These are phyloP conservation scores for Seira musarum DNA, from an alignment of 2,888 invertebrate genomes.

Conservation along the genomic window DNA sequence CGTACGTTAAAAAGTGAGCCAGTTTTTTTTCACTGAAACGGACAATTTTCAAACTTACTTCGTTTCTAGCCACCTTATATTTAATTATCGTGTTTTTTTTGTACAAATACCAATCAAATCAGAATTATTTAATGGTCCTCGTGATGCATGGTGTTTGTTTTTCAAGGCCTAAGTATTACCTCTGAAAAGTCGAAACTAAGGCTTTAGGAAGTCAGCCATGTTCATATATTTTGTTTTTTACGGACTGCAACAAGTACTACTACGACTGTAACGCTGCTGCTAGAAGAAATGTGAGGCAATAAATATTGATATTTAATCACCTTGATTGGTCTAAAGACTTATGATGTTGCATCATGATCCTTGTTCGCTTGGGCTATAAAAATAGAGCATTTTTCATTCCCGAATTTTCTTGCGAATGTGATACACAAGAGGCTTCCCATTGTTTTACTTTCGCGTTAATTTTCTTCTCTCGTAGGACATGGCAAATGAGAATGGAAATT, in stretches of 20 bases:
- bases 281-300: slow-evolving; percentile 12
- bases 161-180: not conserved
- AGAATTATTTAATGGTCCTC: not conserved
- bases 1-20: too few species aligned
- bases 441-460: too few species aligned
- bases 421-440: too few species aligned
- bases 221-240: slow-evolving; percentile 19
- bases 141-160: slow-evolving; percentile 14
- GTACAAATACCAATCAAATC: not conserved
- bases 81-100: not conserved
- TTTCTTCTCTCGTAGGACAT: too few species aligned
- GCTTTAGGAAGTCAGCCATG: slow-evolving; percentile 33
- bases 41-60: not conserved
- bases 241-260: not conserved
- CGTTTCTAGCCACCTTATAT: not conserved
- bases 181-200: slow-evolving; percentile 48
- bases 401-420: not conserved
- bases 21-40: too few species aligned
- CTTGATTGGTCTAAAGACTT: slow-evolving; percentile 38
- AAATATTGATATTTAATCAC: slow-evolving; percentile 51
- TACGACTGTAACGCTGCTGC: not conserved
- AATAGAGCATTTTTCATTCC: slow-evolving; percentile 4
- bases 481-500: too few species aligned
- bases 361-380: not conserved
- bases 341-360: slow-evolving; percentile 24